These are phyloP conservation scores for Molothrus ater DNA, from an alignment of 2,797 vertebrate genomes.

Conservation along the genomic window DNA sequence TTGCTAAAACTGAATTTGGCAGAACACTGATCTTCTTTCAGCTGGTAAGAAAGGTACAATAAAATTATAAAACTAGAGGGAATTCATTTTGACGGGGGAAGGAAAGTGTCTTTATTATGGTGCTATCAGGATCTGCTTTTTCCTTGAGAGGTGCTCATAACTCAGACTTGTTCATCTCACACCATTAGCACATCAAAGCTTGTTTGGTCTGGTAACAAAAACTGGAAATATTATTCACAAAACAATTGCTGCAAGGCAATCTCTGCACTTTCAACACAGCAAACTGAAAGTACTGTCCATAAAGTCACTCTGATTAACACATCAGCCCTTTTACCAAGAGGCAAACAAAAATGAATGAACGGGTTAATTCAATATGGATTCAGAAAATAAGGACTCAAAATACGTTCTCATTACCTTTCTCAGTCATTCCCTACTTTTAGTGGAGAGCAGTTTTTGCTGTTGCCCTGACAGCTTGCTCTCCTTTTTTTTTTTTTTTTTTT, in stretches of 20 bases:
- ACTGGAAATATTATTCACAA: conserved; percentile 13
- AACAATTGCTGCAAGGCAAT: not conserved
- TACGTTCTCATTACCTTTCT: not conserved
- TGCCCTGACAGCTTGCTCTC: not conserved
- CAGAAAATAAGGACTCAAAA: not conserved
- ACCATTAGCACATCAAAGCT: conserved; percentile 21
- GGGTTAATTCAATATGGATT: not conserved
- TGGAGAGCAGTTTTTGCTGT: not conserved
- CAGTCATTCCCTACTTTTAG: not conserved
- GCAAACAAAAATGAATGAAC: not conserved
- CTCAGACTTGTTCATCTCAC: conserved; percentile 25
- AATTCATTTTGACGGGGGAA: not conserved
- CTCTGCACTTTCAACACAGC: not conserved
- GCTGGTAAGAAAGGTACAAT: not conserved
- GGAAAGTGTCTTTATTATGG: conserved; percentile 2
- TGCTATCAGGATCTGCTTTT: conserved; percentile 11
- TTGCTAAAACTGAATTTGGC: not conserved
- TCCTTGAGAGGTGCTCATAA: conserved; percentile 13
- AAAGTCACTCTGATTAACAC: not conserved
- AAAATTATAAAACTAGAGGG: not conserved
- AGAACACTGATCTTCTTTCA: not conserved
- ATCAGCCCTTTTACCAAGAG: not conserved
- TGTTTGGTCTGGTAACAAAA: conserved; percentile 13
- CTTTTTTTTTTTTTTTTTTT: not conserved
- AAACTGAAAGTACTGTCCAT: not conserved